phyloP scores from a whole-genome alignment of 2,888 invertebrate genomes.

The Noctua fimbriata region DNA sequence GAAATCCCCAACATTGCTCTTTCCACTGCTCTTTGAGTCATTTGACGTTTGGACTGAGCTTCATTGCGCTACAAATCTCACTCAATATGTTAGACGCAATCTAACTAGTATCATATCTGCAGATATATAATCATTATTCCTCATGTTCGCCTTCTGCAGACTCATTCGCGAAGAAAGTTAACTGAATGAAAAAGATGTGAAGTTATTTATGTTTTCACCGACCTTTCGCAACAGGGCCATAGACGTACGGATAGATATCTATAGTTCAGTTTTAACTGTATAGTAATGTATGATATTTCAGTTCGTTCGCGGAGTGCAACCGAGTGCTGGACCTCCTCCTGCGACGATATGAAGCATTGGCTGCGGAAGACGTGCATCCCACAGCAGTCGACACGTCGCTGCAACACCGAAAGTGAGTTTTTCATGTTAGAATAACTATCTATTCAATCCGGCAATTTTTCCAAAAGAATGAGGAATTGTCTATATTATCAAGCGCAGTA shows the following conservation, averaged over 20 bases:
- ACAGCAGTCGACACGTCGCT: constrained; percentile 90
- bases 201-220: background rate
- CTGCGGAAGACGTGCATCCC: constrained; percentile 89
- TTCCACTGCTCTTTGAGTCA: background rate
- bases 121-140: background rate
- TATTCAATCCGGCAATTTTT: background rate
- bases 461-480: background rate
- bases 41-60: background rate
- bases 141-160: background rate
- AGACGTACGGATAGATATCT: background rate
- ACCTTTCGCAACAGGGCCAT: background rate
- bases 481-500: background rate
- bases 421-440: background rate
- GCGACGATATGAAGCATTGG: constrained; percentile 93
- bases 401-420: constrained; percentile 92
- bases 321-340: constrained; percentile 96
- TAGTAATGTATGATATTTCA: constrained; percentile 67
- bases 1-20: background rate
- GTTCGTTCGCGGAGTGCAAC: constrained; percentile 95
- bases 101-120: background rate
- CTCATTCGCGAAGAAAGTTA: background rate
- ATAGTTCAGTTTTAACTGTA: background rate
- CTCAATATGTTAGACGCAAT: background rate
- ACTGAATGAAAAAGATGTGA: background rate
- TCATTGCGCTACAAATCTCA: background rate